Evolutionary conservation across 2,113 vertebrate species (phyloP).

Genomic region (Chaenogobius annularis): DNA sequence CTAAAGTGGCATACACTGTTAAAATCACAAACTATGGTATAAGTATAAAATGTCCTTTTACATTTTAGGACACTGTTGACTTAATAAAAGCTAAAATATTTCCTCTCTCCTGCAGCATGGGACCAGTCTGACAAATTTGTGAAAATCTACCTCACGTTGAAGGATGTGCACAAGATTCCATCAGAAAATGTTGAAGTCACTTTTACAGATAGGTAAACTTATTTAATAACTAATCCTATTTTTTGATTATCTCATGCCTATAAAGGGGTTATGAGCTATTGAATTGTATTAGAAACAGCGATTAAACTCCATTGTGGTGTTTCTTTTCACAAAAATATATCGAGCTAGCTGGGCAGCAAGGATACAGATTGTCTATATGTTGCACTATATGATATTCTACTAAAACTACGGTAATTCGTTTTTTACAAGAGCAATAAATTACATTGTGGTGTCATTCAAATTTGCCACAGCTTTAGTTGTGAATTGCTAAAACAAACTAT

Average conservation of each 20-base stretch:
- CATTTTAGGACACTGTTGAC: neutral
- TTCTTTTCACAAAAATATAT: neutral
- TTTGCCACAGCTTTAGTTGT: neutral
- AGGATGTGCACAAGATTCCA: slow-evolving; percentile 87
- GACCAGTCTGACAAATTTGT: slow-evolving; percentile 97
- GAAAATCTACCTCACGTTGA: slow-evolving; percentile 93
- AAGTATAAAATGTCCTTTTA: neutral
- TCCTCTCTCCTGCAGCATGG: slow-evolving; percentile 82
- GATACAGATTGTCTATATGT: neutral
- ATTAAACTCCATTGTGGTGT: neutral
- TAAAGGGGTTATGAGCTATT: neutral
- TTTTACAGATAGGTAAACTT: slow-evolving; percentile 88
- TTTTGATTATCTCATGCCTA: neutral
- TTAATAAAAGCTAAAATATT: slow-evolving; percentile 4
- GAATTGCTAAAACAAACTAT: neutral
- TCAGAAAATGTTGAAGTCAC: slow-evolving; percentile 86
- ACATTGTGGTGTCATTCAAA: neutral
- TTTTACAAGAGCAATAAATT: neutral
- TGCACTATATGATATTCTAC: neutral
- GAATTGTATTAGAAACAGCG: neutral
- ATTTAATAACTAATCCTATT: neutral
- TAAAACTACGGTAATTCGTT: neutral
- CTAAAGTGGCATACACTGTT: slow-evolving; percentile 84
- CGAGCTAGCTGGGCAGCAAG: no score
- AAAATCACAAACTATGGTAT: slow-evolving; percentile 96